Conservation (phyloP, 2,113 vertebrate species). For the Gasterosteus aculeatus region DNA sequence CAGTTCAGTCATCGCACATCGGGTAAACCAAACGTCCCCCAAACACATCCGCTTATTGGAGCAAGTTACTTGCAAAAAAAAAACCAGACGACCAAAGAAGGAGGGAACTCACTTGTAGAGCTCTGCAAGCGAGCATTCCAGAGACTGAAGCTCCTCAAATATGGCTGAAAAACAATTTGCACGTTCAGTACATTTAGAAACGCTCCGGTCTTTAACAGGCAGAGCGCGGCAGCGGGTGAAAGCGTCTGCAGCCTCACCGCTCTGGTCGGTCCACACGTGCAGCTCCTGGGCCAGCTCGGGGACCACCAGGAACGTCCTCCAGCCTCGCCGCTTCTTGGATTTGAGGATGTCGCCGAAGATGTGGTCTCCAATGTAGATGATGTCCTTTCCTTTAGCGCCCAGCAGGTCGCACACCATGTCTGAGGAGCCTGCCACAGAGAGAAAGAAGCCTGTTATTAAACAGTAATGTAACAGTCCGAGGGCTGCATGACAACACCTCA, state of each 20-base stretch:
- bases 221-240: background rate
- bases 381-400: slow-evolving; percentile 94
- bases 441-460: too few species aligned
- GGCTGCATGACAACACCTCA: too few species aligned
- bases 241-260: slow-evolving; percentile 81
- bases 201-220: background rate
- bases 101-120: slow-evolving; percentile 93
- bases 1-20: too few species aligned
- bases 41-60: background rate
- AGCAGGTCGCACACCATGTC: slow-evolving; percentile 93
- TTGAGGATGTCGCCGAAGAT: slow-evolving; percentile 97
- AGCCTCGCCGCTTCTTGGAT: slow-evolving; percentile 96
- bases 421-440: slow-evolving; percentile 84
- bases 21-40: too few species aligned
- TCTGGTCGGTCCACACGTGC: slow-evolving; percentile 97
- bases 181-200: background rate
- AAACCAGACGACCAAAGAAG: slow-evolving; percentile 64
- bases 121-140: slow-evolving; percentile 96
- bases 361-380: slow-evolving; percentile 95
- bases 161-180: slow-evolving; percentile 80
- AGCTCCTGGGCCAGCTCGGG: slow-evolving; percentile 94
- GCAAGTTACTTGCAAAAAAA: background rate
- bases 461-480: too few species aligned
- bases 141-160: slow-evolving; percentile 94
- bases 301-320: slow-evolving; percentile 95